Conservation (phyloP, 2,113 vertebrate species). For the Alethe castanea region DNA sequence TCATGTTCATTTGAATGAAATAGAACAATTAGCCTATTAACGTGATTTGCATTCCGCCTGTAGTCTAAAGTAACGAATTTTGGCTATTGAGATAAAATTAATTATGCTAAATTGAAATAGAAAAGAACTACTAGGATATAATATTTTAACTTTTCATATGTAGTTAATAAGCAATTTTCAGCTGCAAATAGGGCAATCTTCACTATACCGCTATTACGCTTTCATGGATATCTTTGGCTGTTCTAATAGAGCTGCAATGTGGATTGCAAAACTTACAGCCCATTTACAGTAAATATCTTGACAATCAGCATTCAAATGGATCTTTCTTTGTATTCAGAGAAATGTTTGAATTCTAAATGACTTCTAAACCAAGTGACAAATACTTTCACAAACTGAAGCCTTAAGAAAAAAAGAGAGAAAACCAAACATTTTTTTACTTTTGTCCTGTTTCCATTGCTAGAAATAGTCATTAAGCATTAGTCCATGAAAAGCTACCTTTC, state of each 20-base stretch:
- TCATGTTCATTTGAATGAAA: background rate
- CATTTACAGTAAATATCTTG: background rate
- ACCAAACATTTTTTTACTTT: background rate
- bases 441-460: background rate
- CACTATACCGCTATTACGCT: background rate
- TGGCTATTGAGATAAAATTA: background rate
- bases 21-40: background rate
- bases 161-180: background rate
- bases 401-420: background rate
- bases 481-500: slow-evolving; percentile 12
- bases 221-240: background rate
- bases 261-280: background rate
- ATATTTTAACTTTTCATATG: background rate
- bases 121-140: background rate
- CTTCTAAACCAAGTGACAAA: background rate
- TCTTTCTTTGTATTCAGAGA: background rate
- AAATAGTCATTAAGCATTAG: background rate
- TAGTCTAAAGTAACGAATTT: background rate
- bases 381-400: background rate
- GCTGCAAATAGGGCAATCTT: background rate
- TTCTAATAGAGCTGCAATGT: background rate
- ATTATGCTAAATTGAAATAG: background rate
- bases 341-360: background rate
- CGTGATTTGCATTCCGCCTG: background rate
- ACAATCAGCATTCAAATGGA: background rate